A percentile compares a stretch with the other conserved stretches of the same genome.
These are phyloP conservation scores for Cremastinae sp. DNA, from an alignment of 2,888 invertebrate species.

Conservation along the genomic window DNA sequence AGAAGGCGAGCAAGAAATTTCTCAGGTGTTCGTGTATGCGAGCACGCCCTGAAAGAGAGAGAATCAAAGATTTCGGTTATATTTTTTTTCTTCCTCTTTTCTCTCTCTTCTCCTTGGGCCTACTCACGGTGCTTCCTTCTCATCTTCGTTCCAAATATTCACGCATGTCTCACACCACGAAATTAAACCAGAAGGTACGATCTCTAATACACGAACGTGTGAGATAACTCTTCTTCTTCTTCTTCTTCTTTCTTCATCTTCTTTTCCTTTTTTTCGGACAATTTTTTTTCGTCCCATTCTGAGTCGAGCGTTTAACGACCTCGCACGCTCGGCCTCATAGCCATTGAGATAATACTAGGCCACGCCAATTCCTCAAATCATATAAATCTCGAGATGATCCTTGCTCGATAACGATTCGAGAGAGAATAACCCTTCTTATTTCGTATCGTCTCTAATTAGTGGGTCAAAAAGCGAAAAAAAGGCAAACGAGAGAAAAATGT, in stretches of 20 bases:
- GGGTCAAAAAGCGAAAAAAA: neutral
- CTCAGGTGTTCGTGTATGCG: constrained; percentile 9
- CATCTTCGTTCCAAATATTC: constrained; percentile 62
- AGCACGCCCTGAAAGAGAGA: constrained; percentile 9
- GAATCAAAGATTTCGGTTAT: constrained; percentile 24
- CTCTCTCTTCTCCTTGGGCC: constrained; percentile 19
- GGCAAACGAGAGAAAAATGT: too few relatives aligned
- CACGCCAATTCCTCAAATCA: constrained; percentile 48
- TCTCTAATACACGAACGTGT: constrained; percentile 21
- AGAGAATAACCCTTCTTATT: neutral
- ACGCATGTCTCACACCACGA: constrained; percentile 43
- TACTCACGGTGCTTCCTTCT: constrained; percentile 44
- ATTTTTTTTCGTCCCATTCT: constrained; percentile 41
- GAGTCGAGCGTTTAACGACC: constrained; percentile 70
- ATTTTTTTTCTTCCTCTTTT: constrained; percentile 33
- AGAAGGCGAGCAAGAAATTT: constrained; percentile 38
- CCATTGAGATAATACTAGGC: constrained; percentile 67
- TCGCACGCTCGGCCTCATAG: constrained; percentile 31
- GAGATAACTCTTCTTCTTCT: constrained; percentile 42
- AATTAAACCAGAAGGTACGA: constrained; percentile 47
- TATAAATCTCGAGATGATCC: constrained; percentile 51
- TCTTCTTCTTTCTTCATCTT: constrained; percentile 57
- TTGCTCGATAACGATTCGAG: constrained; percentile 20
- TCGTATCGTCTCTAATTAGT: neutral
- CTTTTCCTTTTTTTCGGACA: neutral